phyloP scores from a whole-genome alignment of 1,140 invertebrate species.

The Drosophila truncata region DNA sequence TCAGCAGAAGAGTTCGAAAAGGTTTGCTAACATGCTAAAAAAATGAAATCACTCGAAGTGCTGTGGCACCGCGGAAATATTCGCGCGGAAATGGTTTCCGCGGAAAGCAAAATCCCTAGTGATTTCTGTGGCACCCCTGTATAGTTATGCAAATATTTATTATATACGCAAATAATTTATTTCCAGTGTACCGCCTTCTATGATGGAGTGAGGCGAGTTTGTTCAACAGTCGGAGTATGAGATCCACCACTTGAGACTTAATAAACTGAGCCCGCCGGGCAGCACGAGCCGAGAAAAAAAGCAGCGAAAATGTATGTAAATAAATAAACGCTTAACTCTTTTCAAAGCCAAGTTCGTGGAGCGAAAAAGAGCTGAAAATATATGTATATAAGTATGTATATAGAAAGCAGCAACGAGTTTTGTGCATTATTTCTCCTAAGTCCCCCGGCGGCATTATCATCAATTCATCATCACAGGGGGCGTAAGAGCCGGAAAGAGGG shows the following conservation, averaged over 20 bases:
- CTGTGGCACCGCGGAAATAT: too few relatives aligned
- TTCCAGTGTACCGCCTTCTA: background rate
- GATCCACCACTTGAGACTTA: slow-evolving; percentile 75
- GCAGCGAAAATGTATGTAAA: slow-evolving; percentile 66
- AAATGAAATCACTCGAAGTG: too few relatives aligned
- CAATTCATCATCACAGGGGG: slow-evolving; percentile 78
- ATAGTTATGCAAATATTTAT: background rate
- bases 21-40: too few relatives aligned
- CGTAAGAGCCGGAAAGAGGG: background rate
- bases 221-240: slow-evolving; percentile 6
- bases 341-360: slow-evolving; percentile 71
- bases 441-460: slow-evolving; percentile 71
- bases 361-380: slow-evolving; percentile 31
- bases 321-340: slow-evolving; percentile 83
- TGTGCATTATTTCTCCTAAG: slow-evolving; percentile 61
- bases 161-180: background rate
- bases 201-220: slow-evolving; percentile 11
- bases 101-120: too few relatives aligned
- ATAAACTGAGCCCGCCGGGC: slow-evolving; percentile 70
- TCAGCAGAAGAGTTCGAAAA: too few relatives aligned
- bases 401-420: slow-evolving; percentile 29
- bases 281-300: slow-evolving; percentile 35
- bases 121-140: too few relatives aligned
- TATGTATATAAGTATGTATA: background rate
- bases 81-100: too few relatives aligned